Evolutionary conservation across 2,888 invertebrate species (phyloP).

Genomic region (Platypus cylindrus): DNA sequence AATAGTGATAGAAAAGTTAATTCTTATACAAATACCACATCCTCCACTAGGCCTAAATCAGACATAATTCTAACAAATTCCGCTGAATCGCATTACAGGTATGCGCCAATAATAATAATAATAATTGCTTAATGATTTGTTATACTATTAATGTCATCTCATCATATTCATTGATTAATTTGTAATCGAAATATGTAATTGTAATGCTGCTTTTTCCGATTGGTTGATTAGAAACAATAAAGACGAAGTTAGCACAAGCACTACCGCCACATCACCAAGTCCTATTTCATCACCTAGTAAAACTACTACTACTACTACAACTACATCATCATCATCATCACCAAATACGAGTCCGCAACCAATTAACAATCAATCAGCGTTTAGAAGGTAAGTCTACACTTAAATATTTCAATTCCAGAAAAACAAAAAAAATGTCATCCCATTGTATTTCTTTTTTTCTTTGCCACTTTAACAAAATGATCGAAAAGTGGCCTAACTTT

Average conservation of each 20-base stretch:
- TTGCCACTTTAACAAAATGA: no score
- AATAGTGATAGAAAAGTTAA: slow-evolving; percentile 51
- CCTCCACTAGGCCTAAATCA: slow-evolving; percentile 24
- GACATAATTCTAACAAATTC: slow-evolving; percentile 26
- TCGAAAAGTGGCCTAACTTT: slow-evolving; percentile 29
- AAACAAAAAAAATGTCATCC: background rate
- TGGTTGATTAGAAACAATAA: no score
- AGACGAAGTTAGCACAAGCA: slow-evolving; percentile 8
- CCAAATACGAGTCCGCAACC: slow-evolving; percentile 10
- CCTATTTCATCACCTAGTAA: slow-evolving; percentile 9
- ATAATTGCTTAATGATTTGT: slow-evolving; percentile 1
- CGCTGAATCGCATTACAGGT: slow-evolving; percentile 31
- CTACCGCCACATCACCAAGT: slow-evolving; percentile 6
- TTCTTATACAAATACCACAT: slow-evolving; percentile 15
- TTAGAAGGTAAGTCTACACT: slow-evolving; percentile 11
- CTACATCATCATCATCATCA: background rate
- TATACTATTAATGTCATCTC: slow-evolving; percentile 3
- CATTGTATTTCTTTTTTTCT: no score
- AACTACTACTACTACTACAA: slow-evolving; percentile 8
- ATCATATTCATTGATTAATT: background rate
- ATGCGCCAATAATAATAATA: slow-evolving; percentile 25
- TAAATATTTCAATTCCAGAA: background rate
- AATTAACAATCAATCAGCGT: slow-evolving; percentile 11
- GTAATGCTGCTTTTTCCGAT: no score
- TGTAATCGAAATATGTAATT: no score